These are phyloP conservation scores for Lagopus muta DNA, from an alignment of 2,113 vertebrate genomes.

Conservation along the genomic window DNA sequence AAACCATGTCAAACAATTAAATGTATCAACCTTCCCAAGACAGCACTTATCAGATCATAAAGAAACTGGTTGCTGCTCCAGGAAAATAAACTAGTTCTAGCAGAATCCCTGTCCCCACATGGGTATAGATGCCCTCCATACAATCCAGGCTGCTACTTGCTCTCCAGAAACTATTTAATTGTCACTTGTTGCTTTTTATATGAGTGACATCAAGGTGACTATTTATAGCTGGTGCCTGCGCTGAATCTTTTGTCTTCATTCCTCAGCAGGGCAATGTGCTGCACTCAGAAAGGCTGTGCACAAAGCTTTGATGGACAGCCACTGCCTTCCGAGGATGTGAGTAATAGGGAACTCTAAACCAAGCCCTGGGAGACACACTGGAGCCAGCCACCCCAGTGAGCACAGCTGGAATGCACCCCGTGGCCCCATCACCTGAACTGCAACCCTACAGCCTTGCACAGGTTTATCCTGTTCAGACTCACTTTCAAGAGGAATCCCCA, in stretches of 20 bases:
- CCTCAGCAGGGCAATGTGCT: not conserved
- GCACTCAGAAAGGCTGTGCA: rapidly evolving
- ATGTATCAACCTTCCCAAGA: not conserved
- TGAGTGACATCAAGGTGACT: not conserved
- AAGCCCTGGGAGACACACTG: not conserved
- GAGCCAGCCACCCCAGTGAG: not conserved
- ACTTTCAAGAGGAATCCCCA: not conserved
- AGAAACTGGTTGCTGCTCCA: not conserved
- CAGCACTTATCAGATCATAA: not conserved
- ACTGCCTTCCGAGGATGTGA: not conserved
- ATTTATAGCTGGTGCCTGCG: not conserved
- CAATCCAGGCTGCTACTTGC: not conserved
- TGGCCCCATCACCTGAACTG: not conserved
- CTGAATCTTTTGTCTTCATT: not conserved
- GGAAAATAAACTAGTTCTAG: not conserved
- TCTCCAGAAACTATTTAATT: not conserved
- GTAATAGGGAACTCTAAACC: not conserved
- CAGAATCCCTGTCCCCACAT: not conserved
- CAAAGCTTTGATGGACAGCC: not conserved
- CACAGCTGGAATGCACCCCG: no score
- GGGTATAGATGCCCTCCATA: not conserved
- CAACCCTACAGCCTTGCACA: not conserved
- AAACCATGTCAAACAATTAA: not conserved
- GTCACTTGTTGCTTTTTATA: not conserved
- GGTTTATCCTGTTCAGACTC: not conserved